A percentile compares a stretch with the other conserved stretches of the same genome.
Evolutionary conservation across 2,113 vertebrate species (phyloP).

Genomic region (Oreochromis tanganicae): DNA sequence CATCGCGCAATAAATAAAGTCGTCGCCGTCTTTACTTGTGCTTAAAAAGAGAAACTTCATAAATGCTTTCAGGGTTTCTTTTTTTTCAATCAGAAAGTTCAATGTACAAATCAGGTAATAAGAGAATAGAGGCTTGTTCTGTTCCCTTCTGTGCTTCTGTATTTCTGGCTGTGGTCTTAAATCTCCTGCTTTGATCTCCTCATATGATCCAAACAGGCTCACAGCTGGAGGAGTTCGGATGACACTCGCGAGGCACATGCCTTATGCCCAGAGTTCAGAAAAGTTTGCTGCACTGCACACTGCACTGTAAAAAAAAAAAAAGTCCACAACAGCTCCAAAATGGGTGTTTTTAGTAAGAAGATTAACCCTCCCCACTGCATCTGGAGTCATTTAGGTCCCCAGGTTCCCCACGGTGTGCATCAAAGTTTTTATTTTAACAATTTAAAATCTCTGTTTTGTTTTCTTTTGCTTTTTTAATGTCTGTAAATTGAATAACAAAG

Average conservation of each 20-base stretch:
- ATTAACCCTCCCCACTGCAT: not conserved
- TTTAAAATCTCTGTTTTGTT: not conserved
- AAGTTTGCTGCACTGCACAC: not conserved
- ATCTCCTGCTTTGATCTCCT: conserved; percentile 64
- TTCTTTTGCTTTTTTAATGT: not conserved
- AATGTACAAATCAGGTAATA: conserved; percentile 52
- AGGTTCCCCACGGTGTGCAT: not conserved
- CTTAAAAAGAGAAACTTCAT: not conserved
- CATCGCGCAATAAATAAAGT: not conserved
- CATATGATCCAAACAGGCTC: conserved; percentile 64
- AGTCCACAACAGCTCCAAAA: not conserved
- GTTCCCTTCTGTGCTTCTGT: not conserved
- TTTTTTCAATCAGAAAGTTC: not conserved
- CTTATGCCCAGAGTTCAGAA: conserved; percentile 49
- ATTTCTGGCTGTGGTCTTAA: conserved; percentile 50
- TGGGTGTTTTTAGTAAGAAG: not conserved
- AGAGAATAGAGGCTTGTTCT: conserved; percentile 39
- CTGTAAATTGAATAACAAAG: not conserved
- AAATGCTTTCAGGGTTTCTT: not conserved
- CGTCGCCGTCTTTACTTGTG: not conserved
- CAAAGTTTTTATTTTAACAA: not conserved
- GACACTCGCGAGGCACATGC: conserved; percentile 56
- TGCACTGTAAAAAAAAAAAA: not conserved
- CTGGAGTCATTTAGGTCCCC: not conserved
- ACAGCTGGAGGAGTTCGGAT: conserved; percentile 53